phyloP scores from a whole-genome alignment of 1,140 invertebrate species.

The Caenorhabditis brenneri region DNA sequence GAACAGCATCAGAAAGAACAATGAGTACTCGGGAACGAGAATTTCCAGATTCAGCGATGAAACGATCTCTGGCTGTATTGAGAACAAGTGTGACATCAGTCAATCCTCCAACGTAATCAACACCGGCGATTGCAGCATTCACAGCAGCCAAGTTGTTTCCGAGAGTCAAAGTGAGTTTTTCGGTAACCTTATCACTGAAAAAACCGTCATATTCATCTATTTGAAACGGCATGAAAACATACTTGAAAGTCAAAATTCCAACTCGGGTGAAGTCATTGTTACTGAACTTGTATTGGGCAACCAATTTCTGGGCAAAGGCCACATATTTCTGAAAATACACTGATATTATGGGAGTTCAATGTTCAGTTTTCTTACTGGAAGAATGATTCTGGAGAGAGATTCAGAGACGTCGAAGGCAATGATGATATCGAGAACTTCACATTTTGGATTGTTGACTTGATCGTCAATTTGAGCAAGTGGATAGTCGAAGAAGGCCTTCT shows the following conservation, averaged over 20 bases:
- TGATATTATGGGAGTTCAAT: background rate
- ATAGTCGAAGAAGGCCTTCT: background rate
- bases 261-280: background rate
- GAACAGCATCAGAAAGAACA: background rate
- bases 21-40: background rate
- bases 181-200: background rate
- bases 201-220: too few species aligned
- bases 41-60: background rate
- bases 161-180: background rate
- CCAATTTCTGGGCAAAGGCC: background rate
- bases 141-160: background rate
- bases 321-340: conserved; percentile 32
- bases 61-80: background rate
- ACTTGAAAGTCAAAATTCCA: conserved; percentile 15
- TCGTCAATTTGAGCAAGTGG: background rate
- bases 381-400: conserved; percentile 2
- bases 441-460: background rate
- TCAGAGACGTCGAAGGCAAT: conserved; percentile 15
- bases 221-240: background rate
- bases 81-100: background rate
- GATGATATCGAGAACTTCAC: conserved; percentile 17
- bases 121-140: background rate
- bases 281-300: conserved; percentile 15
- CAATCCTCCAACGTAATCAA: background rate
- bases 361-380: background rate